Evolutionary conservation across 2,113 vertebrate species (phyloP).

Genomic region (Cnemophilus loriae): DNA sequence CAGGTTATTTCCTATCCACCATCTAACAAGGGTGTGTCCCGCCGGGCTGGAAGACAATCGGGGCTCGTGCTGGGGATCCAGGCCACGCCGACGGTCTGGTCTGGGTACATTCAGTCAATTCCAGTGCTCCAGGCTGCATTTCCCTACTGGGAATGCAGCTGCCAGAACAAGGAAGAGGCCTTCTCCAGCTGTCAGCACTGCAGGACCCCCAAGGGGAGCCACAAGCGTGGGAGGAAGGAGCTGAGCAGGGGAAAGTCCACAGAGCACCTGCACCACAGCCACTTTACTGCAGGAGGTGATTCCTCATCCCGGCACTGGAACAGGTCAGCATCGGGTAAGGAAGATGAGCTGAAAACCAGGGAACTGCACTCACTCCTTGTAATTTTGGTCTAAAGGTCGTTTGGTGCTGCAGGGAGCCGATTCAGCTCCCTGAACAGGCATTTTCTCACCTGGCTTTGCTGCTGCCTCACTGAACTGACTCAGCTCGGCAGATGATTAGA

Average conservation of each 20-base stretch:
- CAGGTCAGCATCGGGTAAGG: background rate
- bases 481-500: background rate
- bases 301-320: background rate
- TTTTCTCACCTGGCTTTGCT: background rate
- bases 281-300: background rate
- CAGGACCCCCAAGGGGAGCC: background rate
- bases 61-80: background rate
- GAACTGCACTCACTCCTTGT: background rate
- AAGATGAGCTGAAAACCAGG: background rate
- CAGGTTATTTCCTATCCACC: background rate
- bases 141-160: background rate
- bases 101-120: background rate
- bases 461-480: background rate
- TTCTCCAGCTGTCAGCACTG: background rate
- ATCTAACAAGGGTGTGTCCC: fast-evolving
- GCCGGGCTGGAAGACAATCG: fast-evolving
- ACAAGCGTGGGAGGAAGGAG: background rate
- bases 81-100: fast-evolving
- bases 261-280: fast-evolving
- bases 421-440: background rate
- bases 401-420: background rate
- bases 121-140: background rate
- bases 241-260: background rate
- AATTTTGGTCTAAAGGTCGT: background rate
- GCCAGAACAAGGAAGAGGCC: background rate